Percentiles rank a stretch among this genome's conserved stretches.
Evolutionary conservation across 2,888 invertebrate genomes (phyloP).

Genomic region (Rhagonycha lutea): DNA sequence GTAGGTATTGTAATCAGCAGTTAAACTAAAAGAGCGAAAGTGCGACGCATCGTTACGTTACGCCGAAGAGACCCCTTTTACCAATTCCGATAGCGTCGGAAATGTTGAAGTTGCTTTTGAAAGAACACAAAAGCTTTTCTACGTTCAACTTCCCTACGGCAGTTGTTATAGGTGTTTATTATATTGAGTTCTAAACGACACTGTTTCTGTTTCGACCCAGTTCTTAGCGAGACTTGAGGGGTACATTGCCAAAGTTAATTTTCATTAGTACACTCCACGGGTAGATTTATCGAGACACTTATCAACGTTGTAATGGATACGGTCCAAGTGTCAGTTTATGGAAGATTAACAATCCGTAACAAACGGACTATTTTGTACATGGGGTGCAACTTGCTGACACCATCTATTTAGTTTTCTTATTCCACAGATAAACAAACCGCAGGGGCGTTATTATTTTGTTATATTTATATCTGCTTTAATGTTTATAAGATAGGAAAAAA

Average conservation of each 20-base stretch:
- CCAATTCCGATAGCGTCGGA: constrained; percentile 27
- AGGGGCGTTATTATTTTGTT: background rate
- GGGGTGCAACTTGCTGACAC: constrained; percentile 11
- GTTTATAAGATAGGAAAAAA: background rate
- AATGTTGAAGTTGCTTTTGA: constrained; percentile 17
- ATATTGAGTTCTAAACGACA: constrained; percentile 37
- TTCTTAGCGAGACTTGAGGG: background rate
- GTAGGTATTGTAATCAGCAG: constrained; percentile 26
- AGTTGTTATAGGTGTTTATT: constrained; percentile 36
- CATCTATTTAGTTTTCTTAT: constrained; percentile 11
- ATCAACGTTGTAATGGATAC: constrained; percentile 32
- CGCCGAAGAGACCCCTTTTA: constrained; percentile 20
- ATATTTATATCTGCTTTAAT: background rate
- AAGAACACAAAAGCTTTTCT: constrained; percentile 22
- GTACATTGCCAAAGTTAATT: constrained; percentile 35
- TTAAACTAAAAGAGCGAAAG: constrained; percentile 26
- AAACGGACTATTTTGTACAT: constrained; percentile 23
- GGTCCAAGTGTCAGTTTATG: constrained; percentile 33
- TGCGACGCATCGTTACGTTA: constrained; percentile 1
- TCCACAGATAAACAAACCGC: background rate
- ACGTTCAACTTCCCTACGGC: constrained; percentile 27
- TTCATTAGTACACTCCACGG: constrained; percentile 35
- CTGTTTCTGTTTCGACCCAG: constrained; percentile 21
- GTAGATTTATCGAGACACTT: constrained; percentile 38
- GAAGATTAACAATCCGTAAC: constrained; percentile 39